phyloP scores from a whole-genome alignment of 2,113 vertebrate genomes.

The Daboia siamensis region DNA sequence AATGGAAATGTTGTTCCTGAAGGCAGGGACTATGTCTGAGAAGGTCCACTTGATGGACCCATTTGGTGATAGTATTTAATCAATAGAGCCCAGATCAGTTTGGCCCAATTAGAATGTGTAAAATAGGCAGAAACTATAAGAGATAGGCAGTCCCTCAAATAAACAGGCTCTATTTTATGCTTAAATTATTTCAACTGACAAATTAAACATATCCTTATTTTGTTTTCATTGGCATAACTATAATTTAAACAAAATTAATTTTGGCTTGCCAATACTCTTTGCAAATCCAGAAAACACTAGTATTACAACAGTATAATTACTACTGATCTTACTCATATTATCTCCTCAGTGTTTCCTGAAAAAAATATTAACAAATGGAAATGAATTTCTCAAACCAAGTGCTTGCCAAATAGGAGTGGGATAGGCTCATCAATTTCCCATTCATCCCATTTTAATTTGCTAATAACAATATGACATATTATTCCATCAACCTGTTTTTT shows the following conservation, averaged over 20 bases:
- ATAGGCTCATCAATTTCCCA: constrained; percentile 11
- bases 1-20: neutral
- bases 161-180: neutral
- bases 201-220: neutral
- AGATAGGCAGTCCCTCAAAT: neutral
- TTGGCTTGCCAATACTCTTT: neutral
- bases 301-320: neutral
- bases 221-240: neutral
- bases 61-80: neutral
- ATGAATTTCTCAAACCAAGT: constrained; percentile 2
- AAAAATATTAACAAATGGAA: constrained; percentile 1
- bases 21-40: neutral
- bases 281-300: neutral
- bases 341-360: constrained; percentile 2
- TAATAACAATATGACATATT: neutral
- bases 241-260: neutral
- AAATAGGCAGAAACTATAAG: neutral
- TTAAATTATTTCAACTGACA: neutral
- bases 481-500: neutral
- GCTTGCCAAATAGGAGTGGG: constrained; percentile 18
- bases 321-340: constrained; percentile 4
- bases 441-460: neutral
- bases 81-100: neutral
- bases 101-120: neutral
- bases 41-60: neutral